Evolutionary conservation across 2,113 vertebrate species (phyloP).

Genomic region (Scalopus aquaticus): DNA sequence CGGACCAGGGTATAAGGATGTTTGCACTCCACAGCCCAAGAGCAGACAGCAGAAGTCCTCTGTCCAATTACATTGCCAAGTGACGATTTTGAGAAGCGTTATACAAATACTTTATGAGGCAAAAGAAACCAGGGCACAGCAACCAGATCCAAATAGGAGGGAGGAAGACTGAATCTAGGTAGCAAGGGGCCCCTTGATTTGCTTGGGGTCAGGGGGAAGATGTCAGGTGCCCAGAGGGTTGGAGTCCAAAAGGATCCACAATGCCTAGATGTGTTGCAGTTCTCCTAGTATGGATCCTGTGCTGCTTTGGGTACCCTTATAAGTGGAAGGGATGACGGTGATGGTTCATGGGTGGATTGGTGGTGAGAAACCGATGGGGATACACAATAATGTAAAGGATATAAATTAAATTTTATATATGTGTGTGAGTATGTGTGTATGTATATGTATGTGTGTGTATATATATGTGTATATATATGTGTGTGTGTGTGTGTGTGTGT

Average conservation of each 20-base stretch:
- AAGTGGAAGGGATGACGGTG: too few relatives aligned
- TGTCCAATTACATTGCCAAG: not conserved
- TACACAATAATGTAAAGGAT: too few relatives aligned
- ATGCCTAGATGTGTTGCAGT: not conserved
- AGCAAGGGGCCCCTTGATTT: not conserved
- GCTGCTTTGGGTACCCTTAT: not conserved
- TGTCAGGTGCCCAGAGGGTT: not conserved
- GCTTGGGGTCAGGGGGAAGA: not conserved
- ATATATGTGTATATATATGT: too few relatives aligned
- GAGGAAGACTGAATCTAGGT: not conserved
- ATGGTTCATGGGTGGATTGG: too few relatives aligned
- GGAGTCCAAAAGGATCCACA: not conserved
- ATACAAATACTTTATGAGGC: not conserved
- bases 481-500: too few relatives aligned
- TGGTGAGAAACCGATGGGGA: too few relatives aligned
- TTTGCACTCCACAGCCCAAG: not conserved
- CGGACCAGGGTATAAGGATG: not conserved
- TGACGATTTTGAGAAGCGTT: not conserved
- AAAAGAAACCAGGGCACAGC: not conserved
- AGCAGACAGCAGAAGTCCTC: not conserved
- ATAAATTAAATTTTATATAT: too few relatives aligned
- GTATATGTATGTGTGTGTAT: too few relatives aligned
- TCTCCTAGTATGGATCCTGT: not conserved
- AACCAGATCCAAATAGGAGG: not conserved
- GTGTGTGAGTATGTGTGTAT: too few relatives aligned